Evolutionary conservation across 2,113 vertebrate genomes (phyloP), one percentile per base, ranked within the genome.

Genomic region (Notothenia coriiceps): DNA sequence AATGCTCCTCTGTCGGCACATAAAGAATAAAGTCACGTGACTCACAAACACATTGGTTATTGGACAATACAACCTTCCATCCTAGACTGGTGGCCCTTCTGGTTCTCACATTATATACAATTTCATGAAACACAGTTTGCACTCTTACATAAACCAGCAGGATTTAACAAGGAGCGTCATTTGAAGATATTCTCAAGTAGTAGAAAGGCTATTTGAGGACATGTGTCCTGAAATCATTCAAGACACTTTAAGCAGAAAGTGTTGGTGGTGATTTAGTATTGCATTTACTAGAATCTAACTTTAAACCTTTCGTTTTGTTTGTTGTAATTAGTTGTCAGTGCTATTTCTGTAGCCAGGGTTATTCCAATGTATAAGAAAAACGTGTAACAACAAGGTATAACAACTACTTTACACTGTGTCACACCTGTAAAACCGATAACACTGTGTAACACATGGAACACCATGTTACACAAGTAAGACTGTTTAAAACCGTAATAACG

Each of bases 1-100:
- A 99, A 99, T 0, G 98, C 98, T 56, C 98, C 98, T 1, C 98
- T 99, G 91, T n/a, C 6, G 63, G 88, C 40, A 80, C 55, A 79
- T 0, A 60, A 20, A 69, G 1, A 57, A 22, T 29, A 29, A 50
- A 4, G 13, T 29, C 25, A 69, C 0, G n/a, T 69, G 13, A 70
- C 51, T 74, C 50, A 66, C 1, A 9, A 40, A 46, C 9, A 35
- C 44, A 11, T 22, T 2, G 2, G 55, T 50, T 17, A 46, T 8
- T 43, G 20, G 60, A 44, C 2, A 56, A 22, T 5, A 2, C 15
- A 13, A 46, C 18, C 59, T 17, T 59, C 33, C 12, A 8, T 25
- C 6, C 22, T 33, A 9, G 17, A 40, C 61, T 29, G 68, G 61
- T 18, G 18, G 18, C 60, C 50, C 44, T 5, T 2, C 25, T 63